A percentile compares a stretch with the other conserved stretches of the same genome.
Evolutionary conservation across 2,797 vertebrate genomes (phyloP).

Genomic region (Furcifer pardalis): DNA sequence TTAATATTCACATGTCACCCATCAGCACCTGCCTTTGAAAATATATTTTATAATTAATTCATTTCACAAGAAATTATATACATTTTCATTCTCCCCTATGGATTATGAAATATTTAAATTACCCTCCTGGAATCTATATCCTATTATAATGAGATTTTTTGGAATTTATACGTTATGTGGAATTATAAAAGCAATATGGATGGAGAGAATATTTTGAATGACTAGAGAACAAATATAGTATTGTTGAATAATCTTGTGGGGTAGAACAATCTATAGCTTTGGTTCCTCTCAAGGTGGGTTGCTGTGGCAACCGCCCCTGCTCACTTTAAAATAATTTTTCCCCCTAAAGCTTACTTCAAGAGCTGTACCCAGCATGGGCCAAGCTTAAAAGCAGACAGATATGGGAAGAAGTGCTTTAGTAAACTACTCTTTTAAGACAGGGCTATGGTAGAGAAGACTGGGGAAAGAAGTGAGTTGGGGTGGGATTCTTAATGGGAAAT

Average conservation of each 20-base stretch:
- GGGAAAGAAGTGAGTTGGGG: conserved; percentile 53
- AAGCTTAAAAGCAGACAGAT: conserved; percentile 83
- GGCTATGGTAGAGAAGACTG: conserved; percentile 59
- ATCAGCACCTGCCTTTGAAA: conserved; percentile 58
- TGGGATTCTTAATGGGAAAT: conserved; percentile 64
- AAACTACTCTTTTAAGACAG: conserved; percentile 69
- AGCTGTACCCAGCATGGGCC: conserved; percentile 79
- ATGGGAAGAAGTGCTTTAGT: conserved; percentile 71
- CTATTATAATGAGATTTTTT: conserved; percentile 64
- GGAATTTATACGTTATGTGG: conserved; percentile 64
- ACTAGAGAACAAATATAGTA: conserved; percentile 76
- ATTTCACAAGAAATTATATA: conserved; percentile 49
- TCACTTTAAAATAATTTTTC: conserved; percentile 80
- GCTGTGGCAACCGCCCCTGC: conserved; percentile 81
- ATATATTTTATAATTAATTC: conserved; percentile 57
- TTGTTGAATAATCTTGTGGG: conserved; percentile 78
- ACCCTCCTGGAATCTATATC: conserved; percentile 57
- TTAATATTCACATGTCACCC: conserved; percentile 54
- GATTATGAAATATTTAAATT: conserved; percentile 59
- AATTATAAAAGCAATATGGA: conserved; percentile 69
- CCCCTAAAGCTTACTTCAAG: conserved; percentile 79
- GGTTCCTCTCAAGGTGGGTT: conserved; percentile 81
- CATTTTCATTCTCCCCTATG: conserved; percentile 39
- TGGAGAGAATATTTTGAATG: conserved; percentile 73
- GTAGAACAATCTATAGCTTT: conserved; percentile 82